A percentile compares a stretch with the other conserved stretches of the same genome.
phyloP scores from a whole-genome alignment of 1,140 invertebrate genomes.

The Drosophila kohkoa region DNA sequence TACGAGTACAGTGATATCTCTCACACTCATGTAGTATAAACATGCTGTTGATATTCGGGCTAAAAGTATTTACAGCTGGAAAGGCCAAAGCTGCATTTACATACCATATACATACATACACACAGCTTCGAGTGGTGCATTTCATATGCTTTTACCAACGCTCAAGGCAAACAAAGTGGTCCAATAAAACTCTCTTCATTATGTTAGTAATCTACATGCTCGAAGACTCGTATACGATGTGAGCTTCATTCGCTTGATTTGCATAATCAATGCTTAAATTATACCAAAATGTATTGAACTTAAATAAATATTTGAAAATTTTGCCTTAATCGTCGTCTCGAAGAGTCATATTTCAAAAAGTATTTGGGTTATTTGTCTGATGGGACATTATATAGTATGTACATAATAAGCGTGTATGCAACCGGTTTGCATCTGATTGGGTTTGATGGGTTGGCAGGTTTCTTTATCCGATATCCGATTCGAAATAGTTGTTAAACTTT shows the following conservation, averaged over 20 bases:
- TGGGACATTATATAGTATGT: neutral
- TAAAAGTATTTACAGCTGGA: conserved; percentile 1
- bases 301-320: neutral
- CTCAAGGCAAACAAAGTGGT: neutral
- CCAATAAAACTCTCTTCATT: conserved; percentile 21
- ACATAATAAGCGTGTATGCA: neutral
- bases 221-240: too few relatives aligned
- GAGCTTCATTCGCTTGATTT: neutral
- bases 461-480: neutral
- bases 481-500: conserved; percentile 1
- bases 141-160: conserved; percentile 8
- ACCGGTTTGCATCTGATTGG: neutral
- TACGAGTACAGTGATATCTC: neutral
- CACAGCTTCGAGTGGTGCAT: neutral
- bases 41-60: neutral
- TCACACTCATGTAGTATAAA: neutral
- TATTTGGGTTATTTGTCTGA: conserved; percentile 10
- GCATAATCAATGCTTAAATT: neutral
- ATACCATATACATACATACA: neutral
- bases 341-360: neutral
- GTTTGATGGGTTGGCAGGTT: neutral
- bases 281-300: conserved; percentile 2
- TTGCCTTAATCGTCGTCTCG: neutral
- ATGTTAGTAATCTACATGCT: conserved; percentile 1
- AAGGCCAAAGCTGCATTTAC: conserved; percentile 8